Base-by-base conservation (phyloP, 2,888 invertebrate genomes). In the Aphidoletes aphidimyza region DNA sequence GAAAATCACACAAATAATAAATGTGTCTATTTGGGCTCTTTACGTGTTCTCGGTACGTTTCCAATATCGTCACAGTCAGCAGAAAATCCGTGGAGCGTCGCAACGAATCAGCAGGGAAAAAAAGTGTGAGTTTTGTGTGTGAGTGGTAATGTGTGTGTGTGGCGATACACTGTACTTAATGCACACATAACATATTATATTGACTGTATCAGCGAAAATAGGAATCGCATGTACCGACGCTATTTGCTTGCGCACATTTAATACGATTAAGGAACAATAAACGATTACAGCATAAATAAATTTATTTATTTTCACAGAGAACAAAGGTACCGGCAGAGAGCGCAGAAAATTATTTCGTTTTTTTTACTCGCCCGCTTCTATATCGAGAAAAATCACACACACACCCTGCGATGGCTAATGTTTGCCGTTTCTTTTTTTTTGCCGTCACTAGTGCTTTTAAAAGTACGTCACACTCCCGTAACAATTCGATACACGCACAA, bases 211-310 rank as follows among this genome's bases (percentile, higher is more conserved):
- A 69, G 69, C 69, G 30, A 22, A 69, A 26, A 54, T 69, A 69
- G 69, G 69, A 69, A 69, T 69, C 69, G 69, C 69, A 69, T 69
- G 69, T 69, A 69, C 69, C 69, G 17, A 69, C 34, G 69, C 69
- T 69, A 69, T 69, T 69, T 69, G 69, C 69, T 69, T 6, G 69
- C 17, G 69, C 34, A 69, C 69, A 69, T 69, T 69, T 69, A 69
- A 69, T 69, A 34, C 69, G 69, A 69, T 69, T 69, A 69, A 69
- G 69, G 69, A 69, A 69, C 69, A 69, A 69, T 69, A 69, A 69
- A 69, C 69, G 69, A 69, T 69, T 69, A 69, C 69, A 69, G 69
- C 69, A 69, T 69, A 69, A 69, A 69, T 69, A 69, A 30, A 69
- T 69, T 69, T 69, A 69, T 69, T 69, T 69, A 69, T n/a, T n/a